These are phyloP conservation scores for Gymnothorax javanicus DNA, from an alignment of 2,797 vertebrate genomes.

Conservation along the genomic window DNA sequence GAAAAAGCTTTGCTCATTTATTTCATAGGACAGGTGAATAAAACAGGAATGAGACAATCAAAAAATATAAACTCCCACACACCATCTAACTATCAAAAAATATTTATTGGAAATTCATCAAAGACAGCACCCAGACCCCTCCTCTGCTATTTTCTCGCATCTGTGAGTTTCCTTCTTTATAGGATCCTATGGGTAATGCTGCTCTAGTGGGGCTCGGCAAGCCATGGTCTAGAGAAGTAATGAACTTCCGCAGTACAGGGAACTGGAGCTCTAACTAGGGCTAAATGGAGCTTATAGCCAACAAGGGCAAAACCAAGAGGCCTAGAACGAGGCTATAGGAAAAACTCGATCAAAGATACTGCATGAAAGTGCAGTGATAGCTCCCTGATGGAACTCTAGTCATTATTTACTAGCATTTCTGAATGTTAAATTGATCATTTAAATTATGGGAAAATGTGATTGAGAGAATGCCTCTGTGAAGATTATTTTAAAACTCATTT, in stretches of 20 bases:
- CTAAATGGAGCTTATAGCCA: neutral
- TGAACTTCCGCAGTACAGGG: neutral
- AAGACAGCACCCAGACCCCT: neutral
- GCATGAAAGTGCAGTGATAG: neutral
- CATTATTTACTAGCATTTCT: neutral
- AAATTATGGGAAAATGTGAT: neutral
- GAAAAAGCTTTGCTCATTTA: too few relatives aligned
- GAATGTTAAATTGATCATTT: neutral
- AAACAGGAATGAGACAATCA: too few relatives aligned
- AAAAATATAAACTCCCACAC: too few relatives aligned
- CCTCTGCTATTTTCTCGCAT: neutral
- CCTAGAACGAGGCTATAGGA: neutral
- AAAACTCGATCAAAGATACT: neutral
- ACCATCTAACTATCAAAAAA: too few relatives aligned
- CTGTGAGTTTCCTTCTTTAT: neutral
- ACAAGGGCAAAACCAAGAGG: neutral
- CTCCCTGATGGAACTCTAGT: neutral
- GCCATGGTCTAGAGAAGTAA: slow-evolving; percentile 1
- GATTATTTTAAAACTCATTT: too few relatives aligned
- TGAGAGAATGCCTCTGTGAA: neutral
- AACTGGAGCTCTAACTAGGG: neutral
- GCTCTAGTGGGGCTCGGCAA: neutral
- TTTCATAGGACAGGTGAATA: too few relatives aligned
- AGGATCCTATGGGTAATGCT: neutral
- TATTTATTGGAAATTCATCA: neutral